A percentile compares a stretch with the other conserved stretches of the same genome.
Evolutionary conservation across 2,888 invertebrate species (phyloP).

Genomic region (Nomada goodeniana): DNA sequence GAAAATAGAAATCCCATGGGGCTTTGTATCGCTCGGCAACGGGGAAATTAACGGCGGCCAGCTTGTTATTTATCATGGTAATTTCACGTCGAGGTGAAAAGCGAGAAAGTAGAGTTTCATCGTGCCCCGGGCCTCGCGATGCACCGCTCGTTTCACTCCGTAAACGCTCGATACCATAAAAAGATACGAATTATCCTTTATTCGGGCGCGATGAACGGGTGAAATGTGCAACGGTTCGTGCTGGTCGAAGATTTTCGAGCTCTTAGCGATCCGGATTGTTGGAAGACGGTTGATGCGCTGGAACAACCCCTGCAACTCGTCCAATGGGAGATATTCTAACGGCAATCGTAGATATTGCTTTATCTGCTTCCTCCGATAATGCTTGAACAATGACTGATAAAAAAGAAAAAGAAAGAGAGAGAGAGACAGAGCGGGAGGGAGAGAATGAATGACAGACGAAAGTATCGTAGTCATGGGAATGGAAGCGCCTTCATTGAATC

Average conservation of each 20-base stretch:
- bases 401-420: slow-evolving; percentile 2
- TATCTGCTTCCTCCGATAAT: slow-evolving; percentile 64
- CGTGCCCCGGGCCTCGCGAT: neutral
- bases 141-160: slow-evolving; percentile 34
- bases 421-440: no score
- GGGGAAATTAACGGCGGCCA: slow-evolving; percentile 1
- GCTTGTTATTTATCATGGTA: slow-evolving; percentile 18
- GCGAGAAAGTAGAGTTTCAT: slow-evolving; percentile 52
- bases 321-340: slow-evolving; percentile 16
- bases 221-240: no score
- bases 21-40: neutral
- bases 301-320: slow-evolving; percentile 8
- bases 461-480: neutral
- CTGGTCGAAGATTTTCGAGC: no score
- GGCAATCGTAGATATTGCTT: slow-evolving; percentile 39
- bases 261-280: no score
- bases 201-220: neutral
- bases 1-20: slow-evolving; percentile 4
- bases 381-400: slow-evolving; percentile 44
- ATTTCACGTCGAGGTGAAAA: slow-evolving; percentile 49
- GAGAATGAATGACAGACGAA: slow-evolving; percentile 10
- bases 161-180: slow-evolving; percentile 11
- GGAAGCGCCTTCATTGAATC: slow-evolving; percentile 7
- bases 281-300: neutral
- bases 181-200: neutral